Conservation (phyloP, 30 jellyfish, hydroid and myxozoan genomes). For the Pseudorhiza aurosa region DNA sequence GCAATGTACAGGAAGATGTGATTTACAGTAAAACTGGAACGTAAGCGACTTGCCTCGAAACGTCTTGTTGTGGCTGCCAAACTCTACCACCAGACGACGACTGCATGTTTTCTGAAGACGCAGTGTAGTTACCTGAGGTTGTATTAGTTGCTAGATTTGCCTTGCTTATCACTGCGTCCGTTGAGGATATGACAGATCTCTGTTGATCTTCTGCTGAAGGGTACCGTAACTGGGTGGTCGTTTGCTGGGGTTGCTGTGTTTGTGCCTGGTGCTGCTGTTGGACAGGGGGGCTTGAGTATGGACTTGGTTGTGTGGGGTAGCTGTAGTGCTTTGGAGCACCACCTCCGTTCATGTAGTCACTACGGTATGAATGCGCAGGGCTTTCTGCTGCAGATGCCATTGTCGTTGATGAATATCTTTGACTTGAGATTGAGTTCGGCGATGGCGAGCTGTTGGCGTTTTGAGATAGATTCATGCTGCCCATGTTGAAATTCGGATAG, state of each 20-base stretch:
- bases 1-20: not conserved
- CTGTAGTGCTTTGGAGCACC: slow-evolving; percentile 79
- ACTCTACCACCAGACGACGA: slow-evolving; percentile 78
- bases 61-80: slow-evolving; percentile 93
- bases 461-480: slow-evolving; percentile 74
- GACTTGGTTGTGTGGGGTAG: slow-evolving; percentile 77
- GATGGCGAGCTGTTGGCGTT: slow-evolving; percentile 75
- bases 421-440: slow-evolving; percentile 81
- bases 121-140: slow-evolving; percentile 63
- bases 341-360: slow-evolving; percentile 83
- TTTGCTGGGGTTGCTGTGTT: slow-evolving; percentile 44
- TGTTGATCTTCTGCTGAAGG: slow-evolving; percentile 74
- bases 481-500: slow-evolving; percentile 86
- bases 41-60: slow-evolving; percentile 89
- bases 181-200: slow-evolving; percentile 60
- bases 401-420: slow-evolving; percentile 58
- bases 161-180: slow-evolving; percentile 63
- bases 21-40: slow-evolving; percentile 76
- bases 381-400: slow-evolving; percentile 66
- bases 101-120: slow-evolving; percentile 76
- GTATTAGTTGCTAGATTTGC: slow-evolving; percentile 61
- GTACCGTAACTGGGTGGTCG: slow-evolving; percentile 66
- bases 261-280: slow-evolving; percentile 55
- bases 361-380: slow-evolving; percentile 75
- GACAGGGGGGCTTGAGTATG: slow-evolving; percentile 77